Evolutionary conservation across 2,888 invertebrate genomes (phyloP).

Genomic region (Penaeus monodon): DNA sequence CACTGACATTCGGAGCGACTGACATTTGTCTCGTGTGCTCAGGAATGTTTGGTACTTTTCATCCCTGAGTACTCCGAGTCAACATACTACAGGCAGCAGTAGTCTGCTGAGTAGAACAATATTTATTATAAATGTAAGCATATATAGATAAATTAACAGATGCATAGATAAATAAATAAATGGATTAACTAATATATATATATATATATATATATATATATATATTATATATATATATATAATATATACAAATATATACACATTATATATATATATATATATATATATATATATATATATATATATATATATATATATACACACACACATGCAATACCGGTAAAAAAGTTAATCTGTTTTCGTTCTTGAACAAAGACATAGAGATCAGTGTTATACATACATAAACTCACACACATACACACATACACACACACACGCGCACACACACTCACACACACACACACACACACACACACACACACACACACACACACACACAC

Average conservation of each 20-base stretch:
- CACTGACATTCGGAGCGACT: too few species aligned
- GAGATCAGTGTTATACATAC: too few species aligned
- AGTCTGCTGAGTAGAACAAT: neutral
- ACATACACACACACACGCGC: too few species aligned
- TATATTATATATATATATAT: neutral
- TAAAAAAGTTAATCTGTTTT: too few species aligned
- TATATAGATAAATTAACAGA: neutral
- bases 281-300: constrained; percentile 25
- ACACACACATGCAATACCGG: neutral
- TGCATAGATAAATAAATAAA: neutral
- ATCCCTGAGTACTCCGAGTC: too few species aligned
- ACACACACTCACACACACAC: neutral
- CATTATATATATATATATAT: constrained; percentile 12
- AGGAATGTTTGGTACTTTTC: too few species aligned
- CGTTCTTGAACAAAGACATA: too few species aligned
- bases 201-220: constrained; percentile 18
- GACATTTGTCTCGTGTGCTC: too few species aligned
- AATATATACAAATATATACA: neutral
- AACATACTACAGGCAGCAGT: too few species aligned
- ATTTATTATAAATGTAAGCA: neutral
- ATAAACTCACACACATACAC: too few species aligned
- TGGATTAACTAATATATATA: neutral
- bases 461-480: constrained; percentile 9
- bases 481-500: neutral
- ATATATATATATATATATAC: constrained; percentile 23